Evolutionary conservation across 2,888 invertebrate species (phyloP), one percentile per base, ranked within the genome.

Genomic region (Idaea dimidiata): DNA sequence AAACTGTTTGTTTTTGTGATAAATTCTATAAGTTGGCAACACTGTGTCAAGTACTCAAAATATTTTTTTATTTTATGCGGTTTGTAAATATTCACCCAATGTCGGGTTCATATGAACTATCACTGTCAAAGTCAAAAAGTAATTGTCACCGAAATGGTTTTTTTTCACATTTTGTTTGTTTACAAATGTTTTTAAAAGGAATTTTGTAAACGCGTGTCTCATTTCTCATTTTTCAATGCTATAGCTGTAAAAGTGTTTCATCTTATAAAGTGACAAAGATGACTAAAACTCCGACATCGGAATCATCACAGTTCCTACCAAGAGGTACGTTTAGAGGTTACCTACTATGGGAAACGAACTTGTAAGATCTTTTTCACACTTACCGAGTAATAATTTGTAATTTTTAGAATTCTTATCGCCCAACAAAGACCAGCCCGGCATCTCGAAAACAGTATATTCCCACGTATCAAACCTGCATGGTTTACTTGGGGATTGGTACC

Each of bases 371-470:
- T 43, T 33, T 16, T 17, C 10, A 58, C 8, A 53, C 17, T 6
- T 18, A 7, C 43, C n/a, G 10, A 59, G 33, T 17, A 16, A 17
- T 53, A n/a, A 31, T n/a, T 24, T 54, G 14, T 60, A 61, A 32
- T n/a, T 89, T 88, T 64, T 75, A 91, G 91, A 90, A 73, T 69
- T 87, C 60, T 69, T 77, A 43, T 80, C 85, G 17, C 86, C 88
- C 7, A 83, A 73, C 63, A 89, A 88, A 75, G 85, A 87, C 60
- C 76, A 77, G 17, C 79, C 83, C 32, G 89, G 84, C 5, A 75
- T 91, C 54, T 82, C 88, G 0, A 90, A 86, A 75, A 89, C 88
- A 0, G 84, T 90, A 7, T 90, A 83, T 66, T 84, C 83, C 5
- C 91, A 91, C 66, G 69, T 90, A 31, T 83, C 84, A 0, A 84